Percentiles rank a stretch among this genome's conserved stretches.
These are phyloP conservation scores for Ladona fulva DNA, from an alignment of 1,140 invertebrate species.

Conservation along the genomic window DNA sequence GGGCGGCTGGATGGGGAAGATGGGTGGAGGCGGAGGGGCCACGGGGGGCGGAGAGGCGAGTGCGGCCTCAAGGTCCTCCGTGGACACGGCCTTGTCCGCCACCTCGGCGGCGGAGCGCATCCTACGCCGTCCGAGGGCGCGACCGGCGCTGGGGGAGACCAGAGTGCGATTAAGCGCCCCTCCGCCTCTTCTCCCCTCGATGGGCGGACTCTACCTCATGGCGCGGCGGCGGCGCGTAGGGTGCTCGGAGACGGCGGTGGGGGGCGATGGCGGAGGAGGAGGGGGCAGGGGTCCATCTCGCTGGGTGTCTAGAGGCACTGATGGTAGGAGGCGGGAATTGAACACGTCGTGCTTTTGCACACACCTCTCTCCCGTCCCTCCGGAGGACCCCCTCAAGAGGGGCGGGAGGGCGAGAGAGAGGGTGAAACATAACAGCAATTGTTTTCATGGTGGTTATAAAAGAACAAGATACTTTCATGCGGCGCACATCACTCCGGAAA, in stretches of 20 bases:
- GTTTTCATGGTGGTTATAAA: no score
- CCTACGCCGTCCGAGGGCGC: constrained; percentile 34
- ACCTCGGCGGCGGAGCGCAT: constrained; percentile 41
- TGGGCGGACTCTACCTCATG: background rate
- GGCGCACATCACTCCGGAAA: no score
- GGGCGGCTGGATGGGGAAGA: background rate
- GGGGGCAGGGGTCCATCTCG: background rate
- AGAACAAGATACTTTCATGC: no score
- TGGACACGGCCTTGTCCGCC: constrained; percentile 59
- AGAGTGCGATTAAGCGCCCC: constrained; percentile 14
- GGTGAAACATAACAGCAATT: no score
- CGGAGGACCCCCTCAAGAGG: no score
- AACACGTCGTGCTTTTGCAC: no score
- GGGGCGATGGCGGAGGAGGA: background rate
- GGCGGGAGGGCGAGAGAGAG: no score
- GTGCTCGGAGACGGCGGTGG: background rate
- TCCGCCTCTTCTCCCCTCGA: constrained; percentile 10
- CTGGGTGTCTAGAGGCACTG: background rate
- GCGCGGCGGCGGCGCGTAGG: background rate
- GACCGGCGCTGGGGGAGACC: background rate
- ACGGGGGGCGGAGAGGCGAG: background rate
- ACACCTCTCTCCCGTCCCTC: no score
- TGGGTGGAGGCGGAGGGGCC: background rate
- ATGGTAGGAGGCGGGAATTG: background rate
- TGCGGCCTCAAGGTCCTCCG: constrained; percentile 43